phyloP scores from a whole-genome alignment of 2,797 vertebrate species.

The Microctenopoma stevenorrisi region DNA sequence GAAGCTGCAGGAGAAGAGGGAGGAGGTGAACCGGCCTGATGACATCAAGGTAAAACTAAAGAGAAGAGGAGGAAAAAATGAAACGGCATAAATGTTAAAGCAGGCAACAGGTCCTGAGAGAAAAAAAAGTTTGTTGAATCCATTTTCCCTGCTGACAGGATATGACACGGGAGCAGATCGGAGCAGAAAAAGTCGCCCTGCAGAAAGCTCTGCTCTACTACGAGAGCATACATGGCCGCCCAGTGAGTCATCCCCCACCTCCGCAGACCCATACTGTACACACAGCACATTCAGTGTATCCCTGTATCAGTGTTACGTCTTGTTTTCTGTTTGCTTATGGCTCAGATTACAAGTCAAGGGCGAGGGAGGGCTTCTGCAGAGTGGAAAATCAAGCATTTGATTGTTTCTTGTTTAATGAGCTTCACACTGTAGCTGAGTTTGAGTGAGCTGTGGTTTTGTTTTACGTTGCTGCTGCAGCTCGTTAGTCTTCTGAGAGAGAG shows the following conservation, averaged over 20 bases:
- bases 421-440: constrained; percentile 11
- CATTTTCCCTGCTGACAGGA: constrained; percentile 82
- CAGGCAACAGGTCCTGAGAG: neutral
- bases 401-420: constrained; percentile 16
- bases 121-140: neutral
- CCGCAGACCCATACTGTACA: neutral
- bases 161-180: constrained; percentile 98
- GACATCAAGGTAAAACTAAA: constrained; percentile 91
- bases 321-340: constrained; percentile 42
- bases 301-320: neutral
- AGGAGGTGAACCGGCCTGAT: constrained; percentile 89
- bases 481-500: constrained; percentile 4
- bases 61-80: neutral
- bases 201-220: constrained; percentile 96
- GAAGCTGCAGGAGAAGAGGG: constrained; percentile 94
- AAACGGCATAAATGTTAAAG: neutral
- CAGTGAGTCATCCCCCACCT: constrained; percentile 83
- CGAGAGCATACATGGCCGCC: constrained; percentile 95
- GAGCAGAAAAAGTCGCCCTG: constrained; percentile 93
- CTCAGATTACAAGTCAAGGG: constrained; percentile 59
- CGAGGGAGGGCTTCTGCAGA: constrained; percentile 40
- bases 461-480: neutral
- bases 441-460: constrained; percentile 40
- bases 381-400: neutral
- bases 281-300: neutral